These are phyloP conservation scores for Channa striata DNA, from an alignment of 2,797 vertebrate species.

Conservation along the genomic window DNA sequence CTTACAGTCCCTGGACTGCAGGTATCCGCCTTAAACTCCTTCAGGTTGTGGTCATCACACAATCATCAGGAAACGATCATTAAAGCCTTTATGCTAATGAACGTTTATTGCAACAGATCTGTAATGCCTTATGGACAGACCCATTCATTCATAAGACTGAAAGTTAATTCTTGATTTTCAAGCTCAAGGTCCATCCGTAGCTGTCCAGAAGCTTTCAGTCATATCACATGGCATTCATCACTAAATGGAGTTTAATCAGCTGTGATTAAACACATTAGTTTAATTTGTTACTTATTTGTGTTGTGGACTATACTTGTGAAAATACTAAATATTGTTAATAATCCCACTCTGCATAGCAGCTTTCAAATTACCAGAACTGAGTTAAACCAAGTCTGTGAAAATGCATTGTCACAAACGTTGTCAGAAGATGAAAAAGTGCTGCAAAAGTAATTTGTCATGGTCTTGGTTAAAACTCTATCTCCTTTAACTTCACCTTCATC, in stretches of 20 bases:
- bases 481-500: too few relatives aligned
- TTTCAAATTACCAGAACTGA: background rate
- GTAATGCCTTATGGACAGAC: background rate
- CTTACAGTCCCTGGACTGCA: conserved; percentile 84
- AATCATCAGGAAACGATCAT: background rate
- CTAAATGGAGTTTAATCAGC: background rate
- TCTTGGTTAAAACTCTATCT: too few relatives aligned
- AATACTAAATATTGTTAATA: background rate
- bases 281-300: too few relatives aligned
- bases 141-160: background rate
- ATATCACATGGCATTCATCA: background rate
- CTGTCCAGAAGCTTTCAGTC: background rate
- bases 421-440: too few relatives aligned
- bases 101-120: background rate
- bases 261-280: background rate
- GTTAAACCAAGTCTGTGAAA: background rate
- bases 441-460: too few relatives aligned
- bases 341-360: background rate
- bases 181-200: background rate
- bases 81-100: background rate
- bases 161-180: background rate
- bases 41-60: background rate
- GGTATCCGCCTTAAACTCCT: conserved; percentile 72
- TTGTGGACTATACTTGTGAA: background rate
- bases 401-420: background rate